These are phyloP conservation scores for Cantharis rufa DNA, from an alignment of 2,888 invertebrate genomes.

Conservation along the genomic window DNA sequence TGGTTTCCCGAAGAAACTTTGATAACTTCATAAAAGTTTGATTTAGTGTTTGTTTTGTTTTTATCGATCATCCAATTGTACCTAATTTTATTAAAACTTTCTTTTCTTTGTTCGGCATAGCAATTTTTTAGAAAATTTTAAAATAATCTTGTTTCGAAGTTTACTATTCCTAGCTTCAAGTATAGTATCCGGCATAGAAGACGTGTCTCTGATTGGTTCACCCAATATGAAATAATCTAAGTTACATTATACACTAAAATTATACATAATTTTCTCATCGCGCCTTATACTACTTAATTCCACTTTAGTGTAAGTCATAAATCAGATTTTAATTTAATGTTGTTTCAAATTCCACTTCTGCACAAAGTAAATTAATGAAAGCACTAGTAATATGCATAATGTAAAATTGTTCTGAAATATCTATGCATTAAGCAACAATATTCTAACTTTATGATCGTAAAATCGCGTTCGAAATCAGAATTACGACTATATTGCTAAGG, in stretches of 20 bases:
- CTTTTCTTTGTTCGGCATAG: background rate
- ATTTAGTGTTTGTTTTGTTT: slow-evolving; percentile 8
- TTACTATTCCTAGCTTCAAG: background rate
- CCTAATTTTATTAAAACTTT: background rate
- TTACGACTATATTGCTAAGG: background rate
- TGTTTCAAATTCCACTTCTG: background rate
- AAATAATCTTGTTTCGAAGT: background rate
- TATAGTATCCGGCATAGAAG: too few relatives aligned
- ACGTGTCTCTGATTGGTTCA: too few relatives aligned
- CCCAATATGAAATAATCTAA: too few relatives aligned
- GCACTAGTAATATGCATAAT: background rate
- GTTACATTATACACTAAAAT: too few relatives aligned
- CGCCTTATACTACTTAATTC: too few relatives aligned
- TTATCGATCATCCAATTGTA: slow-evolving; percentile 21
- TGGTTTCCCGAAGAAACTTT: background rate
- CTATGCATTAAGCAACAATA: background rate
- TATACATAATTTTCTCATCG: too few relatives aligned
- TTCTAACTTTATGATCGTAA: background rate
- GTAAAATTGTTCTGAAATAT: background rate
- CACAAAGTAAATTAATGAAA: background rate
- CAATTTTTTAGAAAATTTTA: background rate
- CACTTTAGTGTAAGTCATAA: too few relatives aligned
- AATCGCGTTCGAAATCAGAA: background rate
- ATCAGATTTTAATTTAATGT: background rate
- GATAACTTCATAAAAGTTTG: slow-evolving; percentile 4